Evolutionary conservation across 2,888 invertebrate species (phyloP), one percentile per base, ranked within the genome.

Genomic region (Choreutis nemorana): DNA sequence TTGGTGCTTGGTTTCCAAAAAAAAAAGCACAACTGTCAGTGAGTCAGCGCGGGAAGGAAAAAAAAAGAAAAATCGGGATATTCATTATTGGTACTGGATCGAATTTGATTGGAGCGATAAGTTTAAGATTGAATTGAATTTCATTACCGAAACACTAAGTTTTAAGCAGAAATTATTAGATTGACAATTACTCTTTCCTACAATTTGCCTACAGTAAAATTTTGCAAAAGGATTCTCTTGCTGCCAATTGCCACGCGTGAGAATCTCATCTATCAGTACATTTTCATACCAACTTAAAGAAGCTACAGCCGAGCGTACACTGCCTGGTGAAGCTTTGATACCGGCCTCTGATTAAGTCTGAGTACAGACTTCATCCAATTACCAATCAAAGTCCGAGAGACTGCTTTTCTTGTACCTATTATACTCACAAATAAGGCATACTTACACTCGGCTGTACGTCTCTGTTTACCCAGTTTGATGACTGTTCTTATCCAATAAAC

Each of bases 221-320:
- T 25, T 28, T 18, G 26, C 26, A 23, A 42, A 42, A 3, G 40
- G 39, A 8, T 36, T 37, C 12, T 20, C 23, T n/a, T 31, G 33
- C 16, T 29, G 29, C 37, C 40, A 39, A 31, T 41, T 40, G 11
- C 35, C 39, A 20, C 33, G 28, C 4, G 25, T 18, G 4, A 40
- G 14, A 12, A 41, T 37, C 4, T 41, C 34, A 5, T 41, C 40
- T n/a, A 41, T 9, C 5, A 35, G 29, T 10, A 9, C 15, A 28
- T 39, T 39, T 8, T 36, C 33, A 2, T 34, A 7, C 34, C 39
- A 44, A 26, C 31, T 39, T 22, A 30, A 34, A 1, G 39, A 41
- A 7, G 42, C 40, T 3, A 45, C 41, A 10, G 40, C 41, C n/a
- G 39, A 30, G 10, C 39, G 26, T 1, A 36, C 23, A 18, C 39